A percentile compares a stretch with the other conserved stretches of the same genome.
These are phyloP conservation scores for Eulemur rufifrons DNA, from an alignment of 2,113 vertebrate species.

Conservation along the genomic window DNA sequence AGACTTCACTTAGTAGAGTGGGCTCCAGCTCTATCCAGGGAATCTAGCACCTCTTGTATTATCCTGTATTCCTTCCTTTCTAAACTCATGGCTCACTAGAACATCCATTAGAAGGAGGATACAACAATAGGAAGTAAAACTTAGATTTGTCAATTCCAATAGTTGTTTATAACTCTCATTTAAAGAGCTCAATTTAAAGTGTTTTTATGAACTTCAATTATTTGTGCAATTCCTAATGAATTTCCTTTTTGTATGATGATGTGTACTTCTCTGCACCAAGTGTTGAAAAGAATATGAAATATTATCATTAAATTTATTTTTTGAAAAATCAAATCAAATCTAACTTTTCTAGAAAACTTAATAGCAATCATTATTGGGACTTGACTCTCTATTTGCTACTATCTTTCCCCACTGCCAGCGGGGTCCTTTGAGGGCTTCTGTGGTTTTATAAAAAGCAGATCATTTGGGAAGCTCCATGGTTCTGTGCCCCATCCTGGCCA, in stretches of 20 bases:
- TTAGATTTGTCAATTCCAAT: not conserved
- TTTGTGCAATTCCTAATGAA: not conserved
- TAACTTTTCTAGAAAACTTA: not conserved
- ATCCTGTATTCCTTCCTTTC: not conserved
- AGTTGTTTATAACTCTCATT: not conserved
- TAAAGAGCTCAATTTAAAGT: not conserved
- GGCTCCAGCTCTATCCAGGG: too few relatives aligned
- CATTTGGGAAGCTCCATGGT: not conserved
- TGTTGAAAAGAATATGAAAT: constrained; percentile 5
- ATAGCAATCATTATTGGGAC: not conserved
- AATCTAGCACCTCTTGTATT: too few relatives aligned
- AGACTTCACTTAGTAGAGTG: too few relatives aligned
- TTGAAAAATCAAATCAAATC: not conserved
- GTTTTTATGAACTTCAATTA: not conserved
- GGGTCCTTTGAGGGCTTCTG: not conserved
- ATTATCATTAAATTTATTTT: not conserved
- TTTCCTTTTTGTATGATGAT: not conserved
- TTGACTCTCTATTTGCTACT: not conserved
- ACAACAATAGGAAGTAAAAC: not conserved
- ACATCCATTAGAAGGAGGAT: not conserved
- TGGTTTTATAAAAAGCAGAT: not conserved
- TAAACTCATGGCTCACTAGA: not conserved
- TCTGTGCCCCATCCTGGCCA: not conserved
- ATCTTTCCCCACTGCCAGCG: not conserved
- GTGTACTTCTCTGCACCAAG: not conserved